Base-by-base conservation (phyloP, 1,140 invertebrate genomes). In the Tribolium madens region DNA sequence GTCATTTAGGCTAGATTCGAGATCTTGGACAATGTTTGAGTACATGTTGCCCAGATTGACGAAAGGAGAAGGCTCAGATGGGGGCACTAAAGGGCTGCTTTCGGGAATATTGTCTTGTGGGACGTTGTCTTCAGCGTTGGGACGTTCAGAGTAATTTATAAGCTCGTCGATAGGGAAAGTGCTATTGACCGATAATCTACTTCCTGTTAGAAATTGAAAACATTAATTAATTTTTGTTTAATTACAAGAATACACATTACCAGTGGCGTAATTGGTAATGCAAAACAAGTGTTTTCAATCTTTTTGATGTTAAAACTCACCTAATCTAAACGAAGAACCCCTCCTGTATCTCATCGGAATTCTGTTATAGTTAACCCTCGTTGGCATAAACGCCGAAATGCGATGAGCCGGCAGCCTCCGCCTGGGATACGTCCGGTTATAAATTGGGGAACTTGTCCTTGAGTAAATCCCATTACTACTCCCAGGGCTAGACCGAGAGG, bases 101-200 rank as follows among this genome's bases (percentile, higher is more conserved):
- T 57, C 18, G 7, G 52, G 52, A 7, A 21, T 17, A 12, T 33
- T 64, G 21, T 64, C 57, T 64, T 64, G 57, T 9, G 26, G 26
- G 14, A 33, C 15, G n/a, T 64, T 64, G 12, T 81, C 81, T 70
- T 83, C 83, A 0, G 80, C 78, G 46, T 80, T 81, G 6, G 79
- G 81, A 7, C 83, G 76, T 53, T 85, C 84, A 1, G 84, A 82
- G 76, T 83, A 85, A 60, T 85, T 85, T n/a, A 85, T 83, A 0
- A 85, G 78, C 75, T 85, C 84, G 76, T 85, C 84, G 9, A 81
- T 57, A 3, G 78, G 80, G 48, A 82, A 81, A 42, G 70, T 76
- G 13, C 12, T 68, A 26, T 33, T 64, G 7, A 14, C 7, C 10
- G 57, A 31, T 26, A 64, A 14, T 4, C 57, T 10, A 4, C 2